Evolutionary conservation across 92 coral and sea anemone genomes (phyloP).

Genomic region (Umimayanthus kanabou): DNA sequence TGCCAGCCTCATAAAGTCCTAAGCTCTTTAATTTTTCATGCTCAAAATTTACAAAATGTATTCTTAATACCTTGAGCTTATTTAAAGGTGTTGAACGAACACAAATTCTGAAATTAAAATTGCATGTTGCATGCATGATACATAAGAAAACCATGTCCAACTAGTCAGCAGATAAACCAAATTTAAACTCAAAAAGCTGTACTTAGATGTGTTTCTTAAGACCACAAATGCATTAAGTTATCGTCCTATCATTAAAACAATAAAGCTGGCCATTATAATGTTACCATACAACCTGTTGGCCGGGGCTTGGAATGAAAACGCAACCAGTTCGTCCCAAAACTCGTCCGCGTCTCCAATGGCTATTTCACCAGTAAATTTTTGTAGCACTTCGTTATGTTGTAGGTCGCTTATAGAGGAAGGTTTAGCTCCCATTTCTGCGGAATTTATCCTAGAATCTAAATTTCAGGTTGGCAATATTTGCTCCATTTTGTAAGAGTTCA

Average conservation of each 20-base stretch:
- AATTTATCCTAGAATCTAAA: neutral
- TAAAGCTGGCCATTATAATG: neutral
- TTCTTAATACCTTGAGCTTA: neutral
- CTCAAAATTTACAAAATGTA: neutral
- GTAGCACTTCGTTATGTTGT: constrained; percentile 90
- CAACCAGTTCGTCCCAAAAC: constrained; percentile 89
- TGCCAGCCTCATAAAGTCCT: neutral
- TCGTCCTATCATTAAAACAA: neutral
- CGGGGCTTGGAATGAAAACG: constrained; percentile 92
- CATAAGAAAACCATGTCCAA: neutral
- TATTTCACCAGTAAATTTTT: constrained; percentile 77
- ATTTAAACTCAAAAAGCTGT: neutral
- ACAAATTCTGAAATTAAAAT: neutral
- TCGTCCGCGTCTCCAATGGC: constrained; percentile 77
- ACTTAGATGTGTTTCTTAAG: neutral
- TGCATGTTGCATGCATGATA: neutral
- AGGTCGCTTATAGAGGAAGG: constrained; percentile 97
- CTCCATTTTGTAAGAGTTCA: constrained; percentile 23
- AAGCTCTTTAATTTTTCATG: neutral
- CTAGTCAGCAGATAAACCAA: neutral
- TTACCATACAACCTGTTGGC: constrained; percentile 73
- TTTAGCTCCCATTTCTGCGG: constrained; percentile 81
- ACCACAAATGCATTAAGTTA: neutral
- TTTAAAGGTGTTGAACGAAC: neutral
- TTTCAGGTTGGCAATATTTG: constrained; percentile 33